These are phyloP conservation scores for Halisarca cf. caerulea DNA, from an alignment of 37 sponge, comb jelly and placozoan species.

Conservation along the genomic window DNA sequence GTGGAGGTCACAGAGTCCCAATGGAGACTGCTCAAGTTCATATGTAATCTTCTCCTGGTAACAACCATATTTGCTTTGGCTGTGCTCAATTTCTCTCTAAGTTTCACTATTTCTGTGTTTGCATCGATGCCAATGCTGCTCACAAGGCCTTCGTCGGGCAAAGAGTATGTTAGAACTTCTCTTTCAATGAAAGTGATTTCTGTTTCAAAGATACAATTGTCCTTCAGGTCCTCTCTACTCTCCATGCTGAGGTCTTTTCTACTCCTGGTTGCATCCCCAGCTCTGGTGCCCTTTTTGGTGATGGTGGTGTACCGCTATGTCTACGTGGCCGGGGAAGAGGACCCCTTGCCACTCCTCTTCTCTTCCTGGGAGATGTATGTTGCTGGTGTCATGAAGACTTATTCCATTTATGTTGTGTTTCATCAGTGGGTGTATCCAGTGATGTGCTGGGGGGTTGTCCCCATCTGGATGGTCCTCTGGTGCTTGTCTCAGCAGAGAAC, in stretches of 20 bases:
- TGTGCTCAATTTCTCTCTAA: slow-evolving; percentile 54
- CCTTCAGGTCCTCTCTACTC: neutral
- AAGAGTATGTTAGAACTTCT: slow-evolving; percentile 6
- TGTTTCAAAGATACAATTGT: no score
- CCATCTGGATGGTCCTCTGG: slow-evolving; percentile 6
- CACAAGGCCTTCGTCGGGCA: neutral
- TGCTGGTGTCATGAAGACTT: neutral
- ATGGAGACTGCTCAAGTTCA: slow-evolving; percentile 61
- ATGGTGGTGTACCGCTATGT: neutral
- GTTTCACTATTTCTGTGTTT: slow-evolving; percentile 17
- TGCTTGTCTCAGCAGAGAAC: neutral
- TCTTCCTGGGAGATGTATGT: neutral
- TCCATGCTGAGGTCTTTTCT: neutral
- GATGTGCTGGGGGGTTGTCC: neutral
- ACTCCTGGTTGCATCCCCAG: neutral
- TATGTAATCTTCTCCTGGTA: slow-evolving; percentile 20
- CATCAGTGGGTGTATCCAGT: neutral
- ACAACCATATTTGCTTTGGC: slow-evolving; percentile 38
- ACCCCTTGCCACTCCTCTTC: neutral
- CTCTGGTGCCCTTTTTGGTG: neutral
- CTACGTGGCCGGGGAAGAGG: neutral
- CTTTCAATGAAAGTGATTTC: no score
- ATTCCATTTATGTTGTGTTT: neutral
- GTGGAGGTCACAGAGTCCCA: neutral
- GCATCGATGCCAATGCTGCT: slow-evolving; percentile 27